Evolutionary conservation across 2,113 vertebrate species (phyloP).

Genomic region (Solea senegalensis): DNA sequence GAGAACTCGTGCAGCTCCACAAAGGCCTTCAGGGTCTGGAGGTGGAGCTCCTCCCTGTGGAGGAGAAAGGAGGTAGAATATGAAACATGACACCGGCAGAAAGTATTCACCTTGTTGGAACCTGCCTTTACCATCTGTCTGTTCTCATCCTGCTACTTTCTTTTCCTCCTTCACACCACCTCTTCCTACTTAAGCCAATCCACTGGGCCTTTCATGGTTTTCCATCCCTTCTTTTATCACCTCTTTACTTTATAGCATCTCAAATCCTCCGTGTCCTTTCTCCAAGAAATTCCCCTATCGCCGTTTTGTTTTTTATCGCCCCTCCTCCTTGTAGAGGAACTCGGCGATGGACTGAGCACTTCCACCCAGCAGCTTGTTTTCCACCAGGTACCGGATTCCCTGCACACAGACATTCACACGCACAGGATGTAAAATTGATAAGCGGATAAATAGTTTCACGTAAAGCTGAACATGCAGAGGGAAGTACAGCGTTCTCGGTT

Average conservation of each 20-base stretch:
- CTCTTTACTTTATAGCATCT: neutral
- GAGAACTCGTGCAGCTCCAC: constrained; percentile 93
- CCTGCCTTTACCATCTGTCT: neutral
- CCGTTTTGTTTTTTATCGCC: constrained; percentile 89
- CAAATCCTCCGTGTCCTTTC: constrained; percentile 46
- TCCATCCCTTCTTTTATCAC: neutral
- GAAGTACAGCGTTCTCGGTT: accelerated
- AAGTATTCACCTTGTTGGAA: neutral
- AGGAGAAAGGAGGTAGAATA: constrained; percentile 1
- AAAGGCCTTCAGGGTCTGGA: constrained; percentile 92
- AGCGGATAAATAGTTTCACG: neutral
- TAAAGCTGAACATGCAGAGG: too few species aligned
- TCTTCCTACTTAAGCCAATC: too few species aligned
- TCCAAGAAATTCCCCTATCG: constrained; percentile 93
- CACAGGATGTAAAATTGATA: neutral
- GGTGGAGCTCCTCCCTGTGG: constrained; percentile 87
- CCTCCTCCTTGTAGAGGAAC: constrained; percentile 95
- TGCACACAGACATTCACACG: constrained; percentile 57
- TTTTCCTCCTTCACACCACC: neutral
- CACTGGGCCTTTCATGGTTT: too few species aligned
- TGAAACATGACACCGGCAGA: constrained; percentile 16
- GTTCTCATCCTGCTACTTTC: neutral
- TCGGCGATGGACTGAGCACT: constrained; percentile 82
- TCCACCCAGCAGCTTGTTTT: constrained; percentile 84
- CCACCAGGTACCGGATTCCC: constrained; percentile 89